Evolutionary conservation across 1,140 invertebrate species (phyloP).

Genomic region (Andrena cerasifolii): DNA sequence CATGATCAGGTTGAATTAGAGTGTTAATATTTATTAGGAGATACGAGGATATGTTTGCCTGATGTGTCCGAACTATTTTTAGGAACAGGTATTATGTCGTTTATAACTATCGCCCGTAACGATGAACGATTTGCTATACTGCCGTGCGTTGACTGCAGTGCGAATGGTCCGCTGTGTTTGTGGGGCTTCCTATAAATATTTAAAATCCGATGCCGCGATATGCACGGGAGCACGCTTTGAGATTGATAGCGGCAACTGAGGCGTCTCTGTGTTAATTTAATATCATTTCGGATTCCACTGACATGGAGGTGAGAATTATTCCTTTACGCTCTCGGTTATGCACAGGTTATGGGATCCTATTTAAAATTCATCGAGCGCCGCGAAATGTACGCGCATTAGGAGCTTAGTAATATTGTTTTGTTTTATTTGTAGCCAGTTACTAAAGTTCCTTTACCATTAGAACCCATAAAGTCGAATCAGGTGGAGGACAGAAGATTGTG

Average conservation of each 20-base stretch:
- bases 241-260: constrained; percentile 40
- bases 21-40: neutral
- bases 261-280: constrained; percentile 46
- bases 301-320: constrained; percentile 65
- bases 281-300: constrained; percentile 4
- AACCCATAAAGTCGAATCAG: constrained; percentile 83
- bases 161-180: constrained; percentile 9
- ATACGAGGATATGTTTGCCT: neutral
- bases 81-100: neutral
- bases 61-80: too few species aligned
- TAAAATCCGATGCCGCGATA: constrained; percentile 33
- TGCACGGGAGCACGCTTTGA: constrained; percentile 16
- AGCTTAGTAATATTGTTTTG: constrained; percentile 12
- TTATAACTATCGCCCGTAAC: constrained; percentile 18
- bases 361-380: neutral
- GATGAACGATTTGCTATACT: constrained; percentile 38
- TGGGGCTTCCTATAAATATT: constrained; percentile 49
- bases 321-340: neutral
- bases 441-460: constrained; percentile 83
- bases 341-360: constrained; percentile 14
- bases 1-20: neutral
- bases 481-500: constrained; percentile 90
- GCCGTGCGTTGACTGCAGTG: constrained; percentile 21
- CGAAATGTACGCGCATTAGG: neutral
- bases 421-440: constrained; percentile 65